A percentile compares a stretch with the other conserved stretches of the same genome.
phyloP scores from a whole-genome alignment of 2,888 invertebrate genomes.

The Helleia helle region DNA sequence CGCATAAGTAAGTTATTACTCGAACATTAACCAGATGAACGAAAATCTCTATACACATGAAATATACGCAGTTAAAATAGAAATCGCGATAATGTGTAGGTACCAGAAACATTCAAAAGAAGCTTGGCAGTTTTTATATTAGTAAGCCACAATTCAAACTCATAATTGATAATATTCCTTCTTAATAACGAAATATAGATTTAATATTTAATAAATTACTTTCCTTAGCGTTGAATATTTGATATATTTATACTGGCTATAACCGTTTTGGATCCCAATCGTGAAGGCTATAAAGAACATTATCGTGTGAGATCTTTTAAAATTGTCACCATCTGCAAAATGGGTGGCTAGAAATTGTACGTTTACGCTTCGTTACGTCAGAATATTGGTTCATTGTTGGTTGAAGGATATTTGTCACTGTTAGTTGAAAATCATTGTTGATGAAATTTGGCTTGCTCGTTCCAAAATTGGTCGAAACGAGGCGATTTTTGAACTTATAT shows the following conservation, averaged over 20 bases:
- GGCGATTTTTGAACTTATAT: neutral
- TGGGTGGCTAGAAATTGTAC: conserved; percentile 28
- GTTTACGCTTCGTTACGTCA: conserved; percentile 26
- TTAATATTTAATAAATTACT: neutral
- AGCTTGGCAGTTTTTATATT: no score
- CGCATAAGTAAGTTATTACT: no score
- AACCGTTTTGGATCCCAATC: conserved; percentile 1
- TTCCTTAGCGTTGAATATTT: neutral
- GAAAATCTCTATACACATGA: no score
- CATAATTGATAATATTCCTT: neutral
- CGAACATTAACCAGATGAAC: no score
- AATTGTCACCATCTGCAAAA: conserved; percentile 55
- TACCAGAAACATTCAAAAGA: no score
- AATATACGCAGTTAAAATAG: no score
- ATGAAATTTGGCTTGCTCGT: conserved; percentile 16
- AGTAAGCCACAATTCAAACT: neutral
- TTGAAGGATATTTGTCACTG: conserved; percentile 27
- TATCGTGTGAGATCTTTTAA: conserved; percentile 46
- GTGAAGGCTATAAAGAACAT: conserved; percentile 34
- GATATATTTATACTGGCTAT: conserved; percentile 8
- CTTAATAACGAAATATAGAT: neutral
- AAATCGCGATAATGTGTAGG: no score
- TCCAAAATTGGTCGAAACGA: conserved; percentile 10
- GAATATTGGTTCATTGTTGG: conserved; percentile 28
- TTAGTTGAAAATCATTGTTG: conserved; percentile 26